Percentiles rank a stretch among this genome's conserved stretches.
These are phyloP conservation scores for Apodemus sylvaticus DNA, from an alignment of 2,113 vertebrate species.

Conservation along the genomic window DNA sequence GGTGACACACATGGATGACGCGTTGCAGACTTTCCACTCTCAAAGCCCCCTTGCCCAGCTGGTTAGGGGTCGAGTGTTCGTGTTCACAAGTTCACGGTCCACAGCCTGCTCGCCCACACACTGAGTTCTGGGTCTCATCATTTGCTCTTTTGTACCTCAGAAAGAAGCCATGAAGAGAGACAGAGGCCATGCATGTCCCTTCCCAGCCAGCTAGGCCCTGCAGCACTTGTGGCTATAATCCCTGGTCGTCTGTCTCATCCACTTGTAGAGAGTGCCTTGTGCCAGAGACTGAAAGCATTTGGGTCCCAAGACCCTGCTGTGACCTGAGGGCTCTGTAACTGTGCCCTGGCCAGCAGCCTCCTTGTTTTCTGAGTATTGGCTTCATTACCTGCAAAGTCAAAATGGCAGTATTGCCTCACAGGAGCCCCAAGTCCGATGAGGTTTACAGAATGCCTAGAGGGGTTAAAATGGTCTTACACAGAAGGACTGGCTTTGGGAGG, in stretches of 20 bases:
- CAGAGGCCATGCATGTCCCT: neutral
- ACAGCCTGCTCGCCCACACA: neutral
- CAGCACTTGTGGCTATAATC: neutral
- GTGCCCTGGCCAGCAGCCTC: neutral
- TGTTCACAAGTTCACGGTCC: neutral
- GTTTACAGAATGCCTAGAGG: neutral
- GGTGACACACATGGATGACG: neutral
- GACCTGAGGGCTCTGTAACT: neutral
- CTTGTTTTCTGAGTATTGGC: neutral
- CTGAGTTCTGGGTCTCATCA: neutral
- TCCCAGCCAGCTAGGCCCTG: neutral
- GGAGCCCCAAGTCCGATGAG: neutral
- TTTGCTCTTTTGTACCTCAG: neutral
- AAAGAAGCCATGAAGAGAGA: neutral
- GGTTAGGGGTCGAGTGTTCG: neutral
- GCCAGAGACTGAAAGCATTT: neutral
- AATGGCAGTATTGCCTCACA: neutral
- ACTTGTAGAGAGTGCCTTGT: rapidly evolving
- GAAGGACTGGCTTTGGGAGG: neutral
- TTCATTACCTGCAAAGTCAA: neutral
- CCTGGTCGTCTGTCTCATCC: neutral
- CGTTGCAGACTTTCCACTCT: neutral
- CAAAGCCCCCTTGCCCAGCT: neutral
- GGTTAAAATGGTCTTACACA: neutral
- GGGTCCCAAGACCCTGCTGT: no score